phyloP scores from a whole-genome alignment of 2,888 invertebrate species.

The Galerucella nymphaeae region DNA sequence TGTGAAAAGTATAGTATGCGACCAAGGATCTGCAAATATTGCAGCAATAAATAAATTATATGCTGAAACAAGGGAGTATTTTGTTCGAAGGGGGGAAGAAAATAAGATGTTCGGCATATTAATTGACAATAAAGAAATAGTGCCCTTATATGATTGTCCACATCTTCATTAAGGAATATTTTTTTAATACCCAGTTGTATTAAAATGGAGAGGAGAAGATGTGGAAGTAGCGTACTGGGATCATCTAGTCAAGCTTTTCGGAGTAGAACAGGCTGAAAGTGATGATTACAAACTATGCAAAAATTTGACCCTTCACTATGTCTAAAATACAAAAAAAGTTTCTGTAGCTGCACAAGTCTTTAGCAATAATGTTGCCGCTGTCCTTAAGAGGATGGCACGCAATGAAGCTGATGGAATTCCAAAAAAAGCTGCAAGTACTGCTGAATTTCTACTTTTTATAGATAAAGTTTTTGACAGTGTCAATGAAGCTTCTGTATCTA shows the following conservation, averaged over 20 bases:
- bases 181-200: not conserved
- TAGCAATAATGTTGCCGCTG: constrained; percentile 6
- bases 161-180: not conserved
- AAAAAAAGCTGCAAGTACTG: not conserved
- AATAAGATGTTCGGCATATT: not conserved
- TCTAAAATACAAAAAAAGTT: constrained; percentile 5
- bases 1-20: too few relatives aligned
- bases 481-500: too few relatives aligned
- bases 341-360: constrained; percentile 9
- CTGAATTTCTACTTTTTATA: not conserved
- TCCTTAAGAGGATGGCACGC: not conserved
- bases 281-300: constrained; percentile 2
- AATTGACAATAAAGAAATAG: constrained; percentile 1
- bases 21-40: too few relatives aligned
- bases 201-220: not conserved
- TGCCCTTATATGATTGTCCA: constrained; percentile 6
- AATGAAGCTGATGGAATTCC: not conserved
- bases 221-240: not conserved
- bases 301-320: not conserved
- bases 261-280: not conserved
- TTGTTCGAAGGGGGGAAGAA: not conserved
- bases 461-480: not conserved
- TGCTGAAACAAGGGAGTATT: not conserved
- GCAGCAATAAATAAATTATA: too few relatives aligned
- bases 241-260: not conserved